Percentiles rank a stretch among this genome's conserved stretches.
phyloP scores from a whole-genome alignment of 2,888 invertebrate genomes.

The Pinctada fucata region DNA sequence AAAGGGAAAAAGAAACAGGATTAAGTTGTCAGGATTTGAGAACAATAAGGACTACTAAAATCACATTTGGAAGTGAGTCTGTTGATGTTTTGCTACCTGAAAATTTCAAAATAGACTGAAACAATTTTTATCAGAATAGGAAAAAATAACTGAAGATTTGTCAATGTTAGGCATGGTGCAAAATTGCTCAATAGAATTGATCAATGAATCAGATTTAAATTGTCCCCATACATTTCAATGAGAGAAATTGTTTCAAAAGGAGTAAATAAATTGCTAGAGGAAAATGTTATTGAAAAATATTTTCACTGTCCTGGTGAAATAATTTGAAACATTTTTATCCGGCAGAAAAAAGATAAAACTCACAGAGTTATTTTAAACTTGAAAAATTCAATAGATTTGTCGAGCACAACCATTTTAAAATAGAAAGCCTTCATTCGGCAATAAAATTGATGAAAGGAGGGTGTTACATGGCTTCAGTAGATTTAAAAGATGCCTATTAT shows the following conservation, averaged over 20 bases:
- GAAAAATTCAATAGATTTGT: constrained; percentile 40
- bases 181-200: constrained; percentile 22
- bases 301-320: constrained; percentile 12
- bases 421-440: constrained; percentile 45
- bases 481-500: constrained; percentile 48
- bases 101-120: constrained; percentile 19
- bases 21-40: no score
- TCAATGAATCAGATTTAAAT: constrained; percentile 2
- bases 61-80: background rate
- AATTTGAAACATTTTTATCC: constrained; percentile 43
- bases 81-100: background rate
- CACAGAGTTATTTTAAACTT: constrained; percentile 47
- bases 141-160: constrained; percentile 14
- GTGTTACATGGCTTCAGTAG: constrained; percentile 48
- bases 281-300: background rate
- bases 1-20: background rate
- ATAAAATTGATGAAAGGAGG: constrained; percentile 34
- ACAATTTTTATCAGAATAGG: constrained; percentile 11
- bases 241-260: constrained; percentile 24
- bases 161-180: constrained; percentile 11
- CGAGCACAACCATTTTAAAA: constrained; percentile 53
- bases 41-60: background rate
- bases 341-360: constrained; percentile 42
- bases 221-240: constrained; percentile 1
- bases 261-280: constrained; percentile 29